phyloP scores from a whole-genome alignment of 2,888 invertebrate species.

The Nephrotoma guestfalica region DNA sequence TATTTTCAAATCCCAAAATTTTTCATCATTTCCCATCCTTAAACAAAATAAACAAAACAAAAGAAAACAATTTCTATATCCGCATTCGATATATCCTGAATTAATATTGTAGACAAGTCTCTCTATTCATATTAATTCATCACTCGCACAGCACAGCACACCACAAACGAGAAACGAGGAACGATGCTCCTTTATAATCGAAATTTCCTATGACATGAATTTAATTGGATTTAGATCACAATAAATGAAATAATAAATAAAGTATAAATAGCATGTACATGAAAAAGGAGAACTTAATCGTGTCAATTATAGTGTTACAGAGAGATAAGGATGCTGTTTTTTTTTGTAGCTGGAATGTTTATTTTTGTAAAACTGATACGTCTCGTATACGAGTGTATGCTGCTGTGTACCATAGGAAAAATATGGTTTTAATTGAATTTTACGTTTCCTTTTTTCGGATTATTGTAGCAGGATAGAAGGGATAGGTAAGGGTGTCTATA shows the following conservation, averaged over 20 bases:
- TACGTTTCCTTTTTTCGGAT: not conserved
- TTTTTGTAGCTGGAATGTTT: not conserved
- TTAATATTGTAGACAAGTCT: not conserved
- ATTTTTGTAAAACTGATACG: not conserved
- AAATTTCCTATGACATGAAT: not conserved
- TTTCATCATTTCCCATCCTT: not conserved
- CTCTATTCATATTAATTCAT: not conserved
- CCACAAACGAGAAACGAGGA: not conserved
- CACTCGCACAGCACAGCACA: not conserved
- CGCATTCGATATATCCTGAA: not conserved
- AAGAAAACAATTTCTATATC: not conserved
- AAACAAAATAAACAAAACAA: not conserved
- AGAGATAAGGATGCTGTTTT: not conserved
- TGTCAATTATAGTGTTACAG: not conserved
- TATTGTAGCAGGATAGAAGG: not conserved
- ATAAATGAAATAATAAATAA: not conserved
- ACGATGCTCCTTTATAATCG: not conserved
- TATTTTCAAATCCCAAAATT: not conserved
- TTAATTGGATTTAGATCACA: not conserved
- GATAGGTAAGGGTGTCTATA: not conserved
- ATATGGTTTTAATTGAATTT: not conserved
- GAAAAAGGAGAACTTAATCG: not conserved
- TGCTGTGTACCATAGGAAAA: not conserved
- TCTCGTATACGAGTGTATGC: not conserved
- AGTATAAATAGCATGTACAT: not conserved